Evolutionary conservation across 2,888 invertebrate species (phyloP).

Genomic region (Polymixis lichenea): DNA sequence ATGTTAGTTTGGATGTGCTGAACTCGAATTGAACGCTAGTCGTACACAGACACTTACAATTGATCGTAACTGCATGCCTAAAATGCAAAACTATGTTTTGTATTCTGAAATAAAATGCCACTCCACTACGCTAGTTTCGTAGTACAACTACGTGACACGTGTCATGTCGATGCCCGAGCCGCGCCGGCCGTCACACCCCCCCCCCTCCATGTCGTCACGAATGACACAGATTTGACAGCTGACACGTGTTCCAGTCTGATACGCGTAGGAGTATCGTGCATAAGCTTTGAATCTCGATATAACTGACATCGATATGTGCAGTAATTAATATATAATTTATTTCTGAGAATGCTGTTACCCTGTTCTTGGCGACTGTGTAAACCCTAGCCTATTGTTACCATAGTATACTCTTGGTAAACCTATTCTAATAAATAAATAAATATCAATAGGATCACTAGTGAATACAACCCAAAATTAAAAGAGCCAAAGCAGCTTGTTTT

Average conservation of each 20-base stretch:
- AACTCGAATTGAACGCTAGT: too few relatives aligned
- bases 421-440: background rate
- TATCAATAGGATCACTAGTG: background rate
- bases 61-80: background rate
- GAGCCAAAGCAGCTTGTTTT: background rate
- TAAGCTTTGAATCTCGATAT: background rate
- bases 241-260: constrained; percentile 26
- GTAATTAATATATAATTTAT: background rate
- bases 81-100: background rate
- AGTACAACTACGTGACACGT: constrained; percentile 7
- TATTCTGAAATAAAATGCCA: background rate
- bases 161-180: background rate
- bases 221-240: constrained; percentile 31
- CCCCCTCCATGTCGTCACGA: background rate
- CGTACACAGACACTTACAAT: background rate
- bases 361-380: background rate
- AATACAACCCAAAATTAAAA: background rate
- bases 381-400: background rate
- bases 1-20: too few relatives aligned
- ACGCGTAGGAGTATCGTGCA: background rate
- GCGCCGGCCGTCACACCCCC: too few relatives aligned
- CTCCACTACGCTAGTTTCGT: constrained; percentile 2
- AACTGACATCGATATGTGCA: background rate
- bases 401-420: background rate
- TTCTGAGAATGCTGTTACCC: background rate